Evolutionary conservation across 2,888 invertebrate species (phyloP), one percentile per base, ranked within the genome.

Genomic region (Leucania comma): DNA sequence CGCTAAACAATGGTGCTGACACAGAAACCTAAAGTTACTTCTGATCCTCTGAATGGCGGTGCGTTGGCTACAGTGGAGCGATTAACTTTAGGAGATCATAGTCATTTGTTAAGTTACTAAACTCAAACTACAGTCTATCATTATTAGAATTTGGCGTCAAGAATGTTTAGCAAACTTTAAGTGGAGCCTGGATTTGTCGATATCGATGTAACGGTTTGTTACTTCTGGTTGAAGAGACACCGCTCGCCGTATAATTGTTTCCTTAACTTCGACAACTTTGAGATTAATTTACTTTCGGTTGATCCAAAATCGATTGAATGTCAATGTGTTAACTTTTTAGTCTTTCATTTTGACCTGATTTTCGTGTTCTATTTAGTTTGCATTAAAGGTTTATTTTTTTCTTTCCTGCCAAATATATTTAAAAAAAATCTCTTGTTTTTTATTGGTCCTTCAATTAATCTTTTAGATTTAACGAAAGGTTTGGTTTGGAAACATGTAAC

Each of bases 1-100:
- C 84, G 89, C 90, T 73, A 89, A 87, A 93, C 92, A 92, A 93
- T 92, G 84, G 88, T 85, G 75, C 76, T 90, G 93, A 87, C 93
- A 93, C 87, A 90, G 87, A 92, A 92, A 92, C 89, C 89, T 82
- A 82, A 80, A 87, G 51, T 68, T n/a, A 50, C 83, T 83, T 78
- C 80, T 88, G 86, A 88, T 88, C 86, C 86, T 80, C 61, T 77
- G 82, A 68, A 64, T 72, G 63, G 60, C 48, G 66, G 65, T 69
- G 60, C 66, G 64, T 71, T 63, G 56, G 53, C 10, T 48, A 57
- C n/a, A 70, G 63, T 70, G 35, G 24, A 68, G 67, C 67, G 59
- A 61, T 73, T 73, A 61, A 70, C 58, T 59, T 78, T 67, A 67
- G 54, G 51, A 72, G 61, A 66, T 65, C 29, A 54, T 65, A 60